These are phyloP conservation scores for Ypsolopha sequella DNA, from an alignment of 2,888 invertebrate species.

Conservation along the genomic window DNA sequence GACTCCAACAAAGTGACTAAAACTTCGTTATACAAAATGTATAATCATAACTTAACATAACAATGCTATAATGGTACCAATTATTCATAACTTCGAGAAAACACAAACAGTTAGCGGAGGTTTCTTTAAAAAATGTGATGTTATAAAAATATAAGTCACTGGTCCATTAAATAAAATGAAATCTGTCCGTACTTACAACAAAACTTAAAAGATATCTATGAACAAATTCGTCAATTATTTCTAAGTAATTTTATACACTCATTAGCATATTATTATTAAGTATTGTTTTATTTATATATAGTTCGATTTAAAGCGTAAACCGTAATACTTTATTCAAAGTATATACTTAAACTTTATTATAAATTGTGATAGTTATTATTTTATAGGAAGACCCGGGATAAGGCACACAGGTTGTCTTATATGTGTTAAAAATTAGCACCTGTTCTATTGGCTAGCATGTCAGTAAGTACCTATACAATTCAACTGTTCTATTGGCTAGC, in stretches of 20 bases:
- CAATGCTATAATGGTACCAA: neutral
- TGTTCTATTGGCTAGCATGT: neutral
- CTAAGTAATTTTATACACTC: neutral
- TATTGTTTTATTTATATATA: conserved; percentile 29
- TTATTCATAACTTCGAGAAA: neutral
- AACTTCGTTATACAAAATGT: conserved; percentile 30
- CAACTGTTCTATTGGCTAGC: too few species aligned
- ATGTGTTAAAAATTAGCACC: conserved; percentile 15
- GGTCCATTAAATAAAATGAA: conserved; percentile 21
- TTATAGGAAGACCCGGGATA: conserved; percentile 44
- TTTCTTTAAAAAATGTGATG: neutral
- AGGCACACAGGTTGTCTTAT: conserved; percentile 31
- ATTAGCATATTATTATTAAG: neutral
- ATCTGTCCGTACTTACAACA: neutral
- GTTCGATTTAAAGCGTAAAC: conserved; percentile 63
- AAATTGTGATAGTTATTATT: conserved; percentile 22
- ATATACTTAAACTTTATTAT: conserved; percentile 16
- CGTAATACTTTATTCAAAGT: conserved; percentile 48
- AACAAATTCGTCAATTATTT: conserved; percentile 18
- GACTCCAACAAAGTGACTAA: conserved; percentile 53
- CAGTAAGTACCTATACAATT: too few species aligned
- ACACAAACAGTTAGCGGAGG: neutral
- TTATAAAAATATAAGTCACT: conserved; percentile 18
- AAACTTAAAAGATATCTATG: neutral
- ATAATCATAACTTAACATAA: conserved; percentile 16